phyloP scores from a whole-genome alignment of 2,888 invertebrate genomes.

The Microctonus brassicae region DNA sequence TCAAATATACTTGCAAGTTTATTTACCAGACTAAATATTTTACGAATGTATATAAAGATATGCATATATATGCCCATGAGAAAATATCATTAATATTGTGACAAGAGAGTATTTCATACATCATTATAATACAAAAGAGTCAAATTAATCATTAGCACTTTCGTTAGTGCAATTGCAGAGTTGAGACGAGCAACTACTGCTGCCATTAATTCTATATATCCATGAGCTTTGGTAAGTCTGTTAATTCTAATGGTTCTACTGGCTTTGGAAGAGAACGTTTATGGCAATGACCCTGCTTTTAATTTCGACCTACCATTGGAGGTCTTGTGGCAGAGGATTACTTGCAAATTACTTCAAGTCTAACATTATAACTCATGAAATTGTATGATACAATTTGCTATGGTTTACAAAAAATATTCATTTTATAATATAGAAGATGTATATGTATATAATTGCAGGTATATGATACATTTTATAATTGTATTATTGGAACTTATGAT shows the following conservation, averaged over 20 bases:
- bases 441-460: constrained; percentile 14
- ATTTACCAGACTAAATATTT: neutral
- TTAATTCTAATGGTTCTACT: constrained; percentile 47
- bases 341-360: constrained; percentile 48
- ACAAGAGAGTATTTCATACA: neutral
- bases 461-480: neutral
- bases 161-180: constrained; percentile 19
- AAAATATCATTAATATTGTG: neutral
- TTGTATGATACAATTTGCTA: constrained; percentile 41
- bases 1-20: neutral
- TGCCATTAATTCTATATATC: constrained; percentile 30
- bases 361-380: constrained; percentile 44
- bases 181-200: constrained; percentile 20
- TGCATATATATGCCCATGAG: neutral
- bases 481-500: neutral
- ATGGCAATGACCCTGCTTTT: constrained; percentile 48
- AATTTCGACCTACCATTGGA: constrained; percentile 42
- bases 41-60: neutral
- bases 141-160: constrained; percentile 14
- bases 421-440: neutral
- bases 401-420: constrained; percentile 37
- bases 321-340: constrained; percentile 43
- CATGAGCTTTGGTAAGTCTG: constrained; percentile 45
- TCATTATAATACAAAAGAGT: constrained; percentile 2
- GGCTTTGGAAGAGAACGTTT: constrained; percentile 48